A percentile compares a stretch with the other conserved stretches of the same genome.
Conservation (phyloP, 2,797 vertebrate species). For the Alauda arvensis region DNA sequence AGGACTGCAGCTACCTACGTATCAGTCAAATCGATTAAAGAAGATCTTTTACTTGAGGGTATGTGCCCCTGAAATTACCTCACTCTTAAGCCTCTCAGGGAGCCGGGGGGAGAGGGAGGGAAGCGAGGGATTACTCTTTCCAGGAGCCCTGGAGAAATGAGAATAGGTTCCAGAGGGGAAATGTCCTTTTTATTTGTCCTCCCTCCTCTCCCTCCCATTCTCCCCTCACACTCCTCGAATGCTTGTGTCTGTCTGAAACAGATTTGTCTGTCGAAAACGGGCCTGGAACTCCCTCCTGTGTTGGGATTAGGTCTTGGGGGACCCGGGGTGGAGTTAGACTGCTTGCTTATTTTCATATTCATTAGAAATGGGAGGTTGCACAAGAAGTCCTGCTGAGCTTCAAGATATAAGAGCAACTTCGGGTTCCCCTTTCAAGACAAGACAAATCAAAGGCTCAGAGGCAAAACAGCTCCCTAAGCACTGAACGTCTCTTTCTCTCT, state of each 20-base stretch:
- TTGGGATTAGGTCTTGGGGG: conserved; percentile 54
- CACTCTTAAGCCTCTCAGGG: conserved; percentile 6
- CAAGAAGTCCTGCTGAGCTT: conserved; percentile 74
- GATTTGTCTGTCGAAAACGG: conserved; percentile 60
- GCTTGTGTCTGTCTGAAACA: conserved; percentile 11
- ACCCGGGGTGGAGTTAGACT: conserved; percentile 83
- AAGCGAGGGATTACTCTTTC: not conserved
- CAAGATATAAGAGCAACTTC: conserved; percentile 86
- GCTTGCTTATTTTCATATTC: conserved; percentile 80
- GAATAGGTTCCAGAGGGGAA: conserved; percentile 24
- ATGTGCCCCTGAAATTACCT: conserved; percentile 48
- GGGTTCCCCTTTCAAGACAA: conserved; percentile 73
- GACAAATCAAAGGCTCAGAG: conserved; percentile 74
- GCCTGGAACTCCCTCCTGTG: conserved; percentile 65
- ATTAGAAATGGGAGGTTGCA: conserved; percentile 80
- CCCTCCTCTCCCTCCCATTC: not conserved
- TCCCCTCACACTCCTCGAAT: not conserved
- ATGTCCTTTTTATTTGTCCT: not conserved
- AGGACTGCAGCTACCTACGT: not conserved
- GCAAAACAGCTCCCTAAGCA: conserved; percentile 51
- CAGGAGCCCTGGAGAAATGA: conserved; percentile 43
- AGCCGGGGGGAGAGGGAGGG: not conserved
- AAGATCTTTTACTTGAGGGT: conserved; percentile 42
- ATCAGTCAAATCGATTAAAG: conserved; percentile 22
- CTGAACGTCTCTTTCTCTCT: conserved; percentile 20